Evolutionary conservation across 2,797 vertebrate species (phyloP).

Genomic region (Vespertilio murinus): DNA sequence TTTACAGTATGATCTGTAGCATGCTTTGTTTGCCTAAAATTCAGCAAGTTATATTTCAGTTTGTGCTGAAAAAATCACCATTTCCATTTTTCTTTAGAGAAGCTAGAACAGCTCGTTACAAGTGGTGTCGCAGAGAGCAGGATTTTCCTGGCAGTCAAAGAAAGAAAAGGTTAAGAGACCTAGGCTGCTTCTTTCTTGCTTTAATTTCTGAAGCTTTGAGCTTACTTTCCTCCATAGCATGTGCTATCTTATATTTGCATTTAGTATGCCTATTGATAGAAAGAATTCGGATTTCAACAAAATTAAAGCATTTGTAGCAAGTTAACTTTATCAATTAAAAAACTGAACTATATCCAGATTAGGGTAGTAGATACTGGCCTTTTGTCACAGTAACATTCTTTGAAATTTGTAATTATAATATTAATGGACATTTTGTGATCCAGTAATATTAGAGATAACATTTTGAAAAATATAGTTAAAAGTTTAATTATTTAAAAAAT

Average conservation of each 20-base stretch:
- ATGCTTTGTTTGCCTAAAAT: slow-evolving; percentile 23
- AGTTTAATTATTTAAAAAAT: slow-evolving; percentile 1
- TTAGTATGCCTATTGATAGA: background rate
- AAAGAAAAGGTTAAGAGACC: background rate
- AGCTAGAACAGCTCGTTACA: background rate
- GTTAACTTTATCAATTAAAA: slow-evolving; percentile 51
- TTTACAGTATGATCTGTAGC: background rate
- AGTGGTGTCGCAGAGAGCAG: background rate
- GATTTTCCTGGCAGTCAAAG: background rate
- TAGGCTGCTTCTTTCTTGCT: background rate
- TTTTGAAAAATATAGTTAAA: background rate
- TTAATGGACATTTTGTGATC: slow-evolving; percentile 23
- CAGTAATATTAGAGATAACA: background rate
- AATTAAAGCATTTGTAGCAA: slow-evolving; percentile 16
- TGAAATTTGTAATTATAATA: slow-evolving; percentile 27
- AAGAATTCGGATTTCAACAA: slow-evolving; percentile 40
- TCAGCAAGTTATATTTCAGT: background rate
- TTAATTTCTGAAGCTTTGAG: slow-evolving; percentile 15
- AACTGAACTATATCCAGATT: slow-evolving; percentile 13
- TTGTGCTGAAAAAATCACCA: slow-evolving; percentile 27
- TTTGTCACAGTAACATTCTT: background rate
- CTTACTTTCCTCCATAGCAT: slow-evolving; percentile 15
- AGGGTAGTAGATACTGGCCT: background rate
- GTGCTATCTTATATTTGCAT: slow-evolving; percentile 10
- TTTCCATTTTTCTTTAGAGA: slow-evolving; percentile 17